Percentiles rank a stretch among this genome's conserved stretches.
These are phyloP conservation scores for Pseudopleuronectes americanus DNA, from an alignment of 2,797 vertebrate genomes.

Conservation along the genomic window DNA sequence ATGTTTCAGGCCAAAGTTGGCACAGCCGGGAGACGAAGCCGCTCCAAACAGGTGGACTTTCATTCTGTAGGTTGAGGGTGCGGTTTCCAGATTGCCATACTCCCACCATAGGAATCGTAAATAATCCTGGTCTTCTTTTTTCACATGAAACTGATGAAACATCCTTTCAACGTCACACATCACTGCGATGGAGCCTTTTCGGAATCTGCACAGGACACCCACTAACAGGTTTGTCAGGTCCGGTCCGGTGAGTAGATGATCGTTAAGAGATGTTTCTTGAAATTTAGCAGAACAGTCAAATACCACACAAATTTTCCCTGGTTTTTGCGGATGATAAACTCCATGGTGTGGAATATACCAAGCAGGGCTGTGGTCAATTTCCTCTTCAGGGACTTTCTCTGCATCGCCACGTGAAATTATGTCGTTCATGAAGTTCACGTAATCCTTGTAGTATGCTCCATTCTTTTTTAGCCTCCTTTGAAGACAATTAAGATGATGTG, in stretches of 20 bases:
- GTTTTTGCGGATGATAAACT: constrained; percentile 7
- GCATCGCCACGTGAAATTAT: neutral
- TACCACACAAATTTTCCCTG: neutral
- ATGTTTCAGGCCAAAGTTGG: constrained; percentile 42
- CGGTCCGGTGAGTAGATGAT: constrained; percentile 38
- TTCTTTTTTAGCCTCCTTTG: too few species aligned
- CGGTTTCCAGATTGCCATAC: neutral
- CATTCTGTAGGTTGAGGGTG: constrained; percentile 20
- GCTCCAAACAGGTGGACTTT: constrained; percentile 47
- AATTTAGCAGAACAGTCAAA: constrained; percentile 14
- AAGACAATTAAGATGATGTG: too few species aligned
- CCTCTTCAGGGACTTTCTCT: constrained; percentile 8
- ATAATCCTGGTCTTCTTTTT: constrained; percentile 27
- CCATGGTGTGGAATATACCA: constrained; percentile 18
- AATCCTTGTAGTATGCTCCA: neutral
- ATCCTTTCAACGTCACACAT: constrained; percentile 38
- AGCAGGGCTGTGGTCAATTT: neutral
- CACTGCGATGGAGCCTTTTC: constrained; percentile 17
- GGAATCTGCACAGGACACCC: constrained; percentile 34
- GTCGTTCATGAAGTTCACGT: constrained; percentile 3
- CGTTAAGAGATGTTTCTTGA: constrained; percentile 33
- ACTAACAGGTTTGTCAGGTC: constrained; percentile 38
- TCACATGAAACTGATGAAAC: constrained; percentile 17
- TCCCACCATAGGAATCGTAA: neutral
- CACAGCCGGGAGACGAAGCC: constrained; percentile 42